A percentile compares a stretch with the other conserved stretches of the same genome.
phyloP scores from a whole-genome alignment of 2,797 vertebrate genomes.

The Nyctibius grandis region DNA sequence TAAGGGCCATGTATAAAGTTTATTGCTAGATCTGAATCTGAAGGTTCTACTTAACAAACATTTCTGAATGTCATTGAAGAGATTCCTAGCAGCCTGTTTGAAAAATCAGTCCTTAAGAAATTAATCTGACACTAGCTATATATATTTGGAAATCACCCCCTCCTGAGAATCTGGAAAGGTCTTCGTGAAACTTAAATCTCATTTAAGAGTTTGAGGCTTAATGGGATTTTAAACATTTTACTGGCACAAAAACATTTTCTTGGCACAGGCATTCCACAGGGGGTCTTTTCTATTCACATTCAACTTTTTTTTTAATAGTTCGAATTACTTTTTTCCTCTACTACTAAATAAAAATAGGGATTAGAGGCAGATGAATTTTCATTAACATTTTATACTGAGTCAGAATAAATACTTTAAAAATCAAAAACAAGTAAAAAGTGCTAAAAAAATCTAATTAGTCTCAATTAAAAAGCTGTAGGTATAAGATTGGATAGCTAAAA shows the following conservation, averaged over 20 bases:
- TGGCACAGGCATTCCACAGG: rapidly evolving
- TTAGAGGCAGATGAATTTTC: not conserved
- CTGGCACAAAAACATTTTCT: not conserved
- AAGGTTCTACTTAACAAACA: not conserved
- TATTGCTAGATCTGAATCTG: not conserved
- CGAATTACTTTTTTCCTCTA: not conserved
- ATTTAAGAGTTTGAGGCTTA: not conserved
- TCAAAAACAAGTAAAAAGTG: not conserved
- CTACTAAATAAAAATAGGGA: not conserved
- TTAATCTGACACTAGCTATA: not conserved
- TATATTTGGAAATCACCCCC: not conserved
- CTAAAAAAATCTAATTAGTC: not conserved
- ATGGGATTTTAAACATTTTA: not conserved
- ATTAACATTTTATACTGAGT: not conserved
- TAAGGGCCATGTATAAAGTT: not conserved
- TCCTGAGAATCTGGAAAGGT: not conserved
- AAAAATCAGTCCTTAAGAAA: not conserved
- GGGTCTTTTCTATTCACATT: not conserved
- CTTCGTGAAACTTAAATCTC: not conserved
- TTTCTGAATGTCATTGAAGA: not conserved
- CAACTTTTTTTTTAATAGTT: not conserved
- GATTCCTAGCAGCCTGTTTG: not conserved
- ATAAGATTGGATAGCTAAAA: not conserved
- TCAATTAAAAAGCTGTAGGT: not conserved
- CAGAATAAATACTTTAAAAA: not conserved